Percentiles rank a stretch among this genome's conserved stretches.
phyloP scores from a whole-genome alignment of 2,888 invertebrate genomes.

The Neoaliturus tenellus region DNA sequence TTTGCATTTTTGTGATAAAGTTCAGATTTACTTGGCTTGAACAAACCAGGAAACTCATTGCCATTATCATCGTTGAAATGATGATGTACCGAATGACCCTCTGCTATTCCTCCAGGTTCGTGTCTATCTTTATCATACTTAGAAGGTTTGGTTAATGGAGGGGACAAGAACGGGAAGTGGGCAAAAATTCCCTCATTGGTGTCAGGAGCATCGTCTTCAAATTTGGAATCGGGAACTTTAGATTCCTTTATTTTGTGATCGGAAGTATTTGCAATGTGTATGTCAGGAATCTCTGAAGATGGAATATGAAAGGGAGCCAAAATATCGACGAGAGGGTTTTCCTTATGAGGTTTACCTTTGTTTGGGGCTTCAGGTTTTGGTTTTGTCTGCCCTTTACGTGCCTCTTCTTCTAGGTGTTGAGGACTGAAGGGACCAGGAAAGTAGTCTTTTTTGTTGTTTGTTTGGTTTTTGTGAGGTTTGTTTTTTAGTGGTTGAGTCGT shows the following conservation, averaged over 20 bases:
- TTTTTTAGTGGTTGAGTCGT: conserved; percentile 63
- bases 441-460: conserved; percentile 62
- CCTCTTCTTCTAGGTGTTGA: conserved; percentile 59
- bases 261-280: background rate
- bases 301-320: conserved; percentile 60
- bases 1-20: conserved; percentile 25
- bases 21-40: conserved; percentile 62
- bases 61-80: conserved; percentile 49
- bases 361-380: conserved; percentile 43
- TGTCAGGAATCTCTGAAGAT: conserved; percentile 23
- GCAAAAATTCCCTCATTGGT: conserved; percentile 56
- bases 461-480: conserved; percentile 65
- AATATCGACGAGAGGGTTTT: conserved; percentile 56
- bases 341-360: conserved; percentile 53
- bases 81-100: conserved; percentile 19
- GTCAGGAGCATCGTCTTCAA: conserved; percentile 56
- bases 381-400: conserved; percentile 46
- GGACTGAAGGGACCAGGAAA: conserved; percentile 63
- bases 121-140: conserved; percentile 49
- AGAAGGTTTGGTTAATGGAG: conserved; percentile 49
- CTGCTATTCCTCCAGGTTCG: conserved; percentile 19
- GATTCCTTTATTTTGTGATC: background rate
- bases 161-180: conserved; percentile 54
- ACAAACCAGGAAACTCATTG: conserved; percentile 36
- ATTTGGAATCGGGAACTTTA: conserved; percentile 52